These are phyloP conservation scores for Brachyopa scutellaris DNA, from an alignment of 2,888 invertebrate genomes.

Conservation along the genomic window DNA sequence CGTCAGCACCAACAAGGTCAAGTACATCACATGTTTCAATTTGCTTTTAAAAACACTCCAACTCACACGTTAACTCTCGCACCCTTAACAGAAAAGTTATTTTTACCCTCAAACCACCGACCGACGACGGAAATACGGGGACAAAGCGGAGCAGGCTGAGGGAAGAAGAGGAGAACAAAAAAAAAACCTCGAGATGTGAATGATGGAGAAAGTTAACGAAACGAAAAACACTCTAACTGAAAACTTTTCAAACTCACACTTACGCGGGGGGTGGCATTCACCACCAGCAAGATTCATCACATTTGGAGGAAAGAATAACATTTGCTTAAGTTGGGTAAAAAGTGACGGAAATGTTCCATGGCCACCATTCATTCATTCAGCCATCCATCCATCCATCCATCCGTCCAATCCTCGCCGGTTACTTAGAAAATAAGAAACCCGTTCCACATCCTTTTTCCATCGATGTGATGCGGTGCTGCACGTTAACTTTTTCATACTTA, in stretches of 20 bases:
- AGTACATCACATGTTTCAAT: conserved; percentile 71
- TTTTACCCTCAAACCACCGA: conserved; percentile 40
- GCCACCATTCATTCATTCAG: neutral
- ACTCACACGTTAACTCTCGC: conserved; percentile 64
- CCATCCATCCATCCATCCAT: conserved; percentile 21
- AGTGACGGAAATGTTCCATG: conserved; percentile 22
- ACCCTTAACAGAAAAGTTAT: conserved; percentile 47
- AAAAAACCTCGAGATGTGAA: conserved; percentile 55
- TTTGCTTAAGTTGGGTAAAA: conserved; percentile 25
- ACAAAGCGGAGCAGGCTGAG: neutral
- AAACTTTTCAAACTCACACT: conserved; percentile 64
- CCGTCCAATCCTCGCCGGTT: conserved; percentile 6
- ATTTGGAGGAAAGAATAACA: conserved; percentile 32
- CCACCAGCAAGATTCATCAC: conserved; percentile 17
- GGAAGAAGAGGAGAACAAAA: conserved; percentile 7
- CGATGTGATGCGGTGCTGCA: neutral
- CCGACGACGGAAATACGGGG: neutral
- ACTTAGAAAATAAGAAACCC: conserved; percentile 23
- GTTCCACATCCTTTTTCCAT: conserved; percentile 3
- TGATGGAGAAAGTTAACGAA: conserved; percentile 68
- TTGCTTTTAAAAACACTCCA: conserved; percentile 61
- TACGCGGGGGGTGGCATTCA: neutral
- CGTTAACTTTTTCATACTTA: conserved; percentile 27
- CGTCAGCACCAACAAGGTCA: conserved; percentile 60
- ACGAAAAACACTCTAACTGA: conserved; percentile 65